Evolutionary conservation across 2,888 invertebrate genomes (phyloP).

Genomic region (Drosophila rubida): DNA sequence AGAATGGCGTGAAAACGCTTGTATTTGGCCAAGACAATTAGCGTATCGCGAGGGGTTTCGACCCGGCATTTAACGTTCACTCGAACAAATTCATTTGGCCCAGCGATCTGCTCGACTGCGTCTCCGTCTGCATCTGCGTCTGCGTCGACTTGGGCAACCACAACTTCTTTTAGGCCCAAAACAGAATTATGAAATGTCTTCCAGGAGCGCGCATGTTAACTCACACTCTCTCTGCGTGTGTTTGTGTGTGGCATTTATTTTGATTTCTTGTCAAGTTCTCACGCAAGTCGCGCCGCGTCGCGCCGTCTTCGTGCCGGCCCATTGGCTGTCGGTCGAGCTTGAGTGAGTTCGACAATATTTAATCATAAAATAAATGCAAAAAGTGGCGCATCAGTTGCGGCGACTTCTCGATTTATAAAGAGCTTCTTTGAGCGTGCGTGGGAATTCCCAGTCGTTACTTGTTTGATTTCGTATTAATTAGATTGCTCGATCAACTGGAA

Average conservation of each 20-base stretch:
- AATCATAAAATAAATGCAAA: conserved; percentile 71
- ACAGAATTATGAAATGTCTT: conserved; percentile 55
- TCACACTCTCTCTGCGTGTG: background rate
- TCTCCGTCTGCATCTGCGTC: conserved; percentile 24
- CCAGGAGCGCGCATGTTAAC: background rate
- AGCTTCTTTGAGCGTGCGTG: conserved; percentile 62
- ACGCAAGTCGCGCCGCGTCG: conserved; percentile 47
- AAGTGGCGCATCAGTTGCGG: conserved; percentile 27
- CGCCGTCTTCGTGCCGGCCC: conserved; percentile 48
- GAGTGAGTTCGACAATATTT: conserved; percentile 66
- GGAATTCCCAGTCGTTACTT: conserved; percentile 54
- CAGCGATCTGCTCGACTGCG: conserved; percentile 30
- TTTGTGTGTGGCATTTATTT: conserved; percentile 44
- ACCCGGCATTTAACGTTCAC: conserved; percentile 39
- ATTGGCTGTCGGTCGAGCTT: conserved; percentile 69
- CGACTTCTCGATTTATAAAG: conserved; percentile 52
- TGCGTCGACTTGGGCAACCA: conserved; percentile 41
- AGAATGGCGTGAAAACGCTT: conserved; percentile 80
- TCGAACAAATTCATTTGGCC: conserved; percentile 41
- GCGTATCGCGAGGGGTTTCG: conserved; percentile 27
- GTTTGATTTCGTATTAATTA: conserved; percentile 58
- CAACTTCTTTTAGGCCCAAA: conserved; percentile 27
- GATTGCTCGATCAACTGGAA: conserved; percentile 44
- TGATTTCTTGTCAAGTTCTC: conserved; percentile 61
- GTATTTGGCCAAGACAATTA: conserved; percentile 77